These are phyloP conservation scores for Limanda limanda DNA, from an alignment of 2,113 vertebrate genomes.

Conservation along the genomic window DNA sequence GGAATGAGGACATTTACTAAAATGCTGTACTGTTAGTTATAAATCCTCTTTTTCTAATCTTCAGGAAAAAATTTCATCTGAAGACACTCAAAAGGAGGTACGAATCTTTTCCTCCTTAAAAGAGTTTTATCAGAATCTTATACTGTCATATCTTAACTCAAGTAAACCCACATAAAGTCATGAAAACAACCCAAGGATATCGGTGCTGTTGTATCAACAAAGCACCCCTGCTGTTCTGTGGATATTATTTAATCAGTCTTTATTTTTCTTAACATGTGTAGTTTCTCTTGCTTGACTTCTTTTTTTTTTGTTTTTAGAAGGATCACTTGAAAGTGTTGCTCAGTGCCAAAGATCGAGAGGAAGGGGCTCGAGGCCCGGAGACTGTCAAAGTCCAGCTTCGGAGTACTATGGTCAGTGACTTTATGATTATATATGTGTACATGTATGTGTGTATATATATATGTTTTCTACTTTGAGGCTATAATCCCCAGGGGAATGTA, in stretches of 20 bases:
- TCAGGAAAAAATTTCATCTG: conserved; percentile 90
- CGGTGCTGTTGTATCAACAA: too few relatives aligned
- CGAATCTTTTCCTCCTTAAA: conserved; percentile 3
- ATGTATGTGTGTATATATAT: background rate
- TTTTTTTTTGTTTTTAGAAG: conserved; percentile 79
- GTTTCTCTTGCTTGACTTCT: background rate
- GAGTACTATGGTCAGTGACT: conserved; percentile 86
- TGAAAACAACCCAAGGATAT: too few relatives aligned
- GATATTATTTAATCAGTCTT: background rate
- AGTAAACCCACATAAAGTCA: too few relatives aligned
- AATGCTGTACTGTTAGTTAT: background rate
- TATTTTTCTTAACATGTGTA: background rate
- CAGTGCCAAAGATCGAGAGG: conserved; percentile 88
- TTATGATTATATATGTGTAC: background rate
- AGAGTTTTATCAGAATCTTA: too few relatives aligned
- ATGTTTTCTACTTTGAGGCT: background rate
- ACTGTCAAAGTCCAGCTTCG: conserved; percentile 91
- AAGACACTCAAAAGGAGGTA: conserved; percentile 92
- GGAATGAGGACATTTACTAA: background rate
- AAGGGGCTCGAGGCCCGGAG: conserved; percentile 87
- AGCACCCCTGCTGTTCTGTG: too few relatives aligned
- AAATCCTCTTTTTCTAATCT: conserved; percentile 52
- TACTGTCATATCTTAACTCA: too few relatives aligned
- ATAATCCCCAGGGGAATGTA: too few relatives aligned
- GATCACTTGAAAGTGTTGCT: conserved; percentile 89